Conservation (phyloP, 2,113 vertebrate species). For the Cnemophilus loriae region DNA sequence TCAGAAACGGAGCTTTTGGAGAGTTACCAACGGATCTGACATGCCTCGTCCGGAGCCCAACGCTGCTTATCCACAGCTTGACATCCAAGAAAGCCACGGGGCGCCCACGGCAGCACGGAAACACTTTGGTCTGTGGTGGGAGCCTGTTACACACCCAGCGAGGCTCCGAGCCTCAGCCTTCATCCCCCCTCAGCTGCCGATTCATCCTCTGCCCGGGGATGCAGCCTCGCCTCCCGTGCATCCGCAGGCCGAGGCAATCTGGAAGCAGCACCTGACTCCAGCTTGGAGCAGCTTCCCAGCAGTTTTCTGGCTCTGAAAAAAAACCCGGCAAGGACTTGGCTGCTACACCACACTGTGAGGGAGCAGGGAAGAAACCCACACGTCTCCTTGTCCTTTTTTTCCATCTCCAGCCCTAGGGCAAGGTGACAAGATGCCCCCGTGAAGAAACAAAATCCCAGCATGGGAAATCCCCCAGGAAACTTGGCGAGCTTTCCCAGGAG, state of each 20-base stretch:
- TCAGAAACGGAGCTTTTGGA: background rate
- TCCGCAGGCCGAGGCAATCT: background rate
- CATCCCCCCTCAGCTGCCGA: background rate
- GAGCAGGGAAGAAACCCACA: background rate
- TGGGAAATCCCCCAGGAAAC: background rate
- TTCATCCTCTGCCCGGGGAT: background rate
- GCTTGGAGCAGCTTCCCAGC: background rate
- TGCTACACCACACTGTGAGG: rapidly evolving
- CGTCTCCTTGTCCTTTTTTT: background rate
- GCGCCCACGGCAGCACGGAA: rapidly evolving
- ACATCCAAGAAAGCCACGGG: background rate
- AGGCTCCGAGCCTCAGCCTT: background rate
- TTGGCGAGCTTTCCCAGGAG: background rate
- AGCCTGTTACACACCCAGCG: rapidly evolving
- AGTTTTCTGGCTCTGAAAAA: background rate
- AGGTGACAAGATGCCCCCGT: background rate
- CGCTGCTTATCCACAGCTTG: background rate
- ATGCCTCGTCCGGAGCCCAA: rapidly evolving
- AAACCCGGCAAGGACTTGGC: background rate
- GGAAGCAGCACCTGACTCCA: background rate
- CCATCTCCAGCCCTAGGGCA: background rate
- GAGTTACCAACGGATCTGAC: background rate
- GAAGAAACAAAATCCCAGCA: background rate
- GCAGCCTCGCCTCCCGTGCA: background rate
- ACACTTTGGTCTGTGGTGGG: rapidly evolving